These are phyloP conservation scores for Jaculus jaculus DNA, from an alignment of 2,113 vertebrate genomes.

Conservation along the genomic window DNA sequence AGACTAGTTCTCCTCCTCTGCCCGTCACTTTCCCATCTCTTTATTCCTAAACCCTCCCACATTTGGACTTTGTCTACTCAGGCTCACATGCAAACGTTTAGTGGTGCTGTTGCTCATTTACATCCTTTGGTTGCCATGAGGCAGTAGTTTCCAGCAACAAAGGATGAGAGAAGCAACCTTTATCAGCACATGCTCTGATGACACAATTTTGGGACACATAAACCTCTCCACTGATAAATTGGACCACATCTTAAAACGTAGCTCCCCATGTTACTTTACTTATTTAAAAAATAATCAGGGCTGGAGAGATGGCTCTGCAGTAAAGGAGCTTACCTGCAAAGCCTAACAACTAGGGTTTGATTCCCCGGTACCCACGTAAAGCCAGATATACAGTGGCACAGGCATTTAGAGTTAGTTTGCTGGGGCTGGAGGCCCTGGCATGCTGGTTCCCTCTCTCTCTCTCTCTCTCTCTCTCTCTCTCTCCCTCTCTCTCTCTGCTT, in stretches of 20 bases:
- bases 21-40: not conserved
- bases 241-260: not conserved
- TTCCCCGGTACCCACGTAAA: too few relatives aligned
- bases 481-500: too few relatives aligned
- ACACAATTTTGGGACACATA: not conserved
- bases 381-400: too few relatives aligned
- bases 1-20: not conserved
- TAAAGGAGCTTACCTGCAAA: too few relatives aligned
- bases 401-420: too few relatives aligned
- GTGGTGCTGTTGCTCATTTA: conserved; percentile 8
- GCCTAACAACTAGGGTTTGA: too few relatives aligned
- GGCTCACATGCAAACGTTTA: not conserved
- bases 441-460: too few relatives aligned
- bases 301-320: too few relatives aligned
- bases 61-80: not conserved
- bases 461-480: too few relatives aligned
- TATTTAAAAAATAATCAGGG: not conserved
- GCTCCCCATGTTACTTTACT: not conserved
- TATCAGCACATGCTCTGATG: not conserved
- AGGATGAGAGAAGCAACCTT: not conserved
- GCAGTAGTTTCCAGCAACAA: not conserved
- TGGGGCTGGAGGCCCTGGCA: too few relatives aligned
- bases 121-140: not conserved
- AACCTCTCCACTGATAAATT: not conserved
- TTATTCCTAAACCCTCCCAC: not conserved